Evolutionary conservation across 2,888 invertebrate species (phyloP).

Genomic region (Pharmacophagus antenor): DNA sequence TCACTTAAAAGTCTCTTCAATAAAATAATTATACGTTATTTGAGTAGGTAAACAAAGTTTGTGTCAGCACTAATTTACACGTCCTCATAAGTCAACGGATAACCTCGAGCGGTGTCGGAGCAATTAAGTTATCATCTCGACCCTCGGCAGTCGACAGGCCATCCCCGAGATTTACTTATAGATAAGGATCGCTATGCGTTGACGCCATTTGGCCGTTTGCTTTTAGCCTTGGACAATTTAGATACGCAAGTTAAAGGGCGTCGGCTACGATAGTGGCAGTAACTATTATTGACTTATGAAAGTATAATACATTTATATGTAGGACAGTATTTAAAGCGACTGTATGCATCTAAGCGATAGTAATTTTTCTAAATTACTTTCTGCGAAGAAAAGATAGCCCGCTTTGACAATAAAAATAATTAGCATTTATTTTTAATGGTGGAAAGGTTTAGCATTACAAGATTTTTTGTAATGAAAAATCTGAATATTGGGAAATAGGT

Average conservation of each 20-base stretch:
- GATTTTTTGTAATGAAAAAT: background rate
- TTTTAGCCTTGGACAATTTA: slow-evolving; percentile 71
- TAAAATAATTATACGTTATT: background rate
- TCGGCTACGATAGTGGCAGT: slow-evolving; percentile 68
- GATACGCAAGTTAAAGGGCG: slow-evolving; percentile 51
- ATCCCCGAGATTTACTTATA: slow-evolving; percentile 62
- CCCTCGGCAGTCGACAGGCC: slow-evolving; percentile 56
- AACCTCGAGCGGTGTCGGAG: slow-evolving; percentile 54
- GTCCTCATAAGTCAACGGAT: slow-evolving; percentile 50
- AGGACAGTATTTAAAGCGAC: slow-evolving; percentile 65
- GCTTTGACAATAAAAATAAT: background rate
- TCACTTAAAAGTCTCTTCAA: background rate
- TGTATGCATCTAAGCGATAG: slow-evolving; percentile 41
- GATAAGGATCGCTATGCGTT: slow-evolving; percentile 70
- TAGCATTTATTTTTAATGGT: background rate
- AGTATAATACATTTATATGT: slow-evolving; percentile 53
- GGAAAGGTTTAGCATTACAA: background rate
- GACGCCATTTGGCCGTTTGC: slow-evolving; percentile 73
- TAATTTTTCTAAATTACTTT: slow-evolving; percentile 38
- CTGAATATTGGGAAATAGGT: background rate
- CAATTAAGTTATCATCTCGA: slow-evolving; percentile 70
- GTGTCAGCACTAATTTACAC: slow-evolving; percentile 22
- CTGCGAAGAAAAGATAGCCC: background rate
- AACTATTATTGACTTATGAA: slow-evolving; percentile 62
- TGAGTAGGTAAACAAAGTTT: slow-evolving; percentile 10